Evolutionary conservation across 2,797 vertebrate species (phyloP), one percentile per base, ranked within the genome.

Genomic region (Emydoidea blandingii): DNA sequence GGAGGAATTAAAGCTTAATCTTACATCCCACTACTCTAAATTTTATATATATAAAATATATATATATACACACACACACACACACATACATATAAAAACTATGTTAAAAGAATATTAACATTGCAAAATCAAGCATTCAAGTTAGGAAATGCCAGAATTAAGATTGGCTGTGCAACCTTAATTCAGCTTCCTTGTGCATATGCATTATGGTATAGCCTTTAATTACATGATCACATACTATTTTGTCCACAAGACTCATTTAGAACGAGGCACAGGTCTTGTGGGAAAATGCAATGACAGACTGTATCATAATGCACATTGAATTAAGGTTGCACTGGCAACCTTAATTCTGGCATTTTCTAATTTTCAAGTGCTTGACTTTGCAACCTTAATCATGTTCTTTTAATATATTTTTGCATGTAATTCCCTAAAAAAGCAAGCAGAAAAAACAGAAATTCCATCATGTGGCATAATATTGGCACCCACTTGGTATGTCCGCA

Each of bases 1-100:
- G n/a, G 83, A 95, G 94, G 23, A 91, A 85, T 49, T 76, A 82
- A 10, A 78, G 34, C 1, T 37, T 87, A 91, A 59, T 86, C 74
- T 85, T 34, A 57, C 78, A 1, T n/a, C 52, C 88, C 12, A 27
- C 7, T 16, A 21, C 37, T 92, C 44, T 44, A 54, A 91, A 59
- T 49, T 1, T 65, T 50, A 86, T 41, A 15, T 34, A 83, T 86
- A 65, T 79, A 52, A 5, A 5, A 5, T 49, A 84, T 41, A 12
- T 34, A 81, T 15, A 15, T 49, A 49, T 49, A 86, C 2, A 44
- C 44, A 52, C 15, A 52, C 2, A 19, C 6, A 19, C 18, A 19
- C 2, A 7, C 18, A 52, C 5, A 52, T 2, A 52, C 6, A 52
- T 18, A 52, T 4, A 49, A 50, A 5, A 59, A 79, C 54, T 79